phyloP scores from a whole-genome alignment of 2,797 vertebrate species.

The Pristis pectinata region DNA sequence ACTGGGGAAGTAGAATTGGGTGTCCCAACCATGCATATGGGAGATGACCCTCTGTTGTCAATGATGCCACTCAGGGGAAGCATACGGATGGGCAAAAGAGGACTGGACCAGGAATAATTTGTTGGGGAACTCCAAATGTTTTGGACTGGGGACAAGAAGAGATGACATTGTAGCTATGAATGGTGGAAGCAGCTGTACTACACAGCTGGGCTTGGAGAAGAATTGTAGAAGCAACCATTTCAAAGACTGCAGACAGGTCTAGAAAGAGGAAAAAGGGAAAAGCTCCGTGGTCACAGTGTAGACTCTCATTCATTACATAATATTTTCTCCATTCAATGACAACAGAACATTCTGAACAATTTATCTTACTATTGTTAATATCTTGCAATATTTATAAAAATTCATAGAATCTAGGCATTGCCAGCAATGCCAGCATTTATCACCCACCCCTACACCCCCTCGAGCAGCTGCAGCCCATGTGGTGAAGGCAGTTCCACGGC shows the following conservation, averaged over 20 bases:
- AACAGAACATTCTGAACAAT: background rate
- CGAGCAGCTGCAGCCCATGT: too few relatives aligned
- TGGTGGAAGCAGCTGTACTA: background rate
- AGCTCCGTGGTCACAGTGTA: background rate
- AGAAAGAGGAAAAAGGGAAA: background rate
- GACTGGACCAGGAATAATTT: background rate
- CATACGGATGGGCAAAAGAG: background rate
- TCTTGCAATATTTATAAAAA: background rate
- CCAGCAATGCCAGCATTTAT: too few relatives aligned
- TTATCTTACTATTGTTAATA: background rate
- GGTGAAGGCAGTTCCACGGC: too few relatives aligned
- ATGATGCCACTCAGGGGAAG: background rate
- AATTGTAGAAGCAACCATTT: background rate
- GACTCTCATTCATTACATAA: background rate
- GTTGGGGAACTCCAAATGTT: background rate
- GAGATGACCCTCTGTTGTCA: too few relatives aligned
- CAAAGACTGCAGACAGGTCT: background rate
- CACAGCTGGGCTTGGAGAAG: background rate
- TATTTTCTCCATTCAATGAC: background rate
- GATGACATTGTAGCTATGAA: background rate
- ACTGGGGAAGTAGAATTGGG: background rate
- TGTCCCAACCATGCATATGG: background rate
- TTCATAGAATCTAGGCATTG: background rate
- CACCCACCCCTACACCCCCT: too few relatives aligned
- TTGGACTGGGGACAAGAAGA: too few relatives aligned